These are phyloP conservation scores for Metopolophium dirhodum DNA, from an alignment of 1,140 invertebrate species.

Conservation along the genomic window DNA sequence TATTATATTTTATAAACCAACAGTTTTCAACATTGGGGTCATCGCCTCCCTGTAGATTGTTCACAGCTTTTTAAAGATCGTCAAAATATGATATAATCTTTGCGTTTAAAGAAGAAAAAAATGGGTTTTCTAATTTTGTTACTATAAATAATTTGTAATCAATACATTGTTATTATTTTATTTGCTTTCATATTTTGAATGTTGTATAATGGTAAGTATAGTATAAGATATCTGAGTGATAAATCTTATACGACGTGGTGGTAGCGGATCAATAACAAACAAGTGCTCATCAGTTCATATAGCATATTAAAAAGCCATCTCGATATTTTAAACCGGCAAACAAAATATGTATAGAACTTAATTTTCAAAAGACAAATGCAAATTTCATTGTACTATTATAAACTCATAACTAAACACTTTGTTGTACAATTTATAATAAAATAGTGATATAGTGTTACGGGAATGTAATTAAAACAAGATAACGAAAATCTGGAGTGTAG, in stretches of 20 bases:
- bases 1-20: not conserved
- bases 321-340: not conserved
- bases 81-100: not conserved
- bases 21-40: not conserved
- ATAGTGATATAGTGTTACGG: not conserved
- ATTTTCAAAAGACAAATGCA: not conserved
- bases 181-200: not conserved
- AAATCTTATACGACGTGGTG: not conserved
- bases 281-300: not conserved
- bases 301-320: too few species aligned
- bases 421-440: not conserved
- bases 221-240: not conserved
- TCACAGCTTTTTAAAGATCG: not conserved
- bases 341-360: not conserved
- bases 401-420: not conserved
- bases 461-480: not conserved
- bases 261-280: not conserved
- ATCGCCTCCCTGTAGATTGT: not conserved
- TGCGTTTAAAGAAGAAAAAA: not conserved
- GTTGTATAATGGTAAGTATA: not conserved
- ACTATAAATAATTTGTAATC: not conserved
- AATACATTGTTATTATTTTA: not conserved
- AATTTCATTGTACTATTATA: too few species aligned
- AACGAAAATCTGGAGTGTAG: not conserved
- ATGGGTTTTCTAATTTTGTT: not conserved